A percentile compares a stretch with the other conserved stretches of the same genome.
Evolutionary conservation across 1,140 invertebrate species (phyloP).

Genomic region (Saccostrea echinata): DNA sequence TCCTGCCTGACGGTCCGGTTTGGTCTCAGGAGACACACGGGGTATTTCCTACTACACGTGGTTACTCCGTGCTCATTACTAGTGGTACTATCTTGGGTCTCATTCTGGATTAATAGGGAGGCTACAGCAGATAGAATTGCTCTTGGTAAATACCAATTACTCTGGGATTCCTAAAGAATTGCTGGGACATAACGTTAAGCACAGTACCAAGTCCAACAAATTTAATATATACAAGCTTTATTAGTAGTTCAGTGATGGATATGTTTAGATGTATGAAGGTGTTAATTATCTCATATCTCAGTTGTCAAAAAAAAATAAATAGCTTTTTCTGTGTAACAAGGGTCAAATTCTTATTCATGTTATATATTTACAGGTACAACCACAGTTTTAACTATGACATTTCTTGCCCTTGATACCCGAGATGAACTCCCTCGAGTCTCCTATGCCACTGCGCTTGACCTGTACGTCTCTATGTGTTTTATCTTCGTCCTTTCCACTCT

Average conservation of each 20-base stretch:
- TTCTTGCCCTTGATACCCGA: slow-evolving; percentile 92
- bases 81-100: slow-evolving; percentile 79
- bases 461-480: slow-evolving; percentile 93
- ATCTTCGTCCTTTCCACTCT: slow-evolving; percentile 93
- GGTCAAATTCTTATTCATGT: background rate
- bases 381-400: slow-evolving; percentile 88
- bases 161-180: background rate
- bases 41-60: slow-evolving; percentile 79
- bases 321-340: no score
- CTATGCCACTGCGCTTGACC: slow-evolving; percentile 92
- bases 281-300: no score
- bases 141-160: slow-evolving; percentile 12
- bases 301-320: no score
- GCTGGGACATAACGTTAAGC: background rate
- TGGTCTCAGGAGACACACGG: slow-evolving; percentile 76
- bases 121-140: slow-evolving; percentile 90
- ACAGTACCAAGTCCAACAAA: background rate
- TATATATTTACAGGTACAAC: slow-evolving; percentile 86
- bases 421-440: slow-evolving; percentile 93
- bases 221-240: background rate
- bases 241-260: no score
- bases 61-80: slow-evolving; percentile 78
- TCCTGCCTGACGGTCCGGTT: slow-evolving; percentile 76
- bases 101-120: slow-evolving; percentile 90
- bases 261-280: no score